Evolutionary conservation across 2,888 invertebrate genomes (phyloP), one percentile per base, ranked within the genome.

Genomic region (Drosophila fulvimacula): DNA sequence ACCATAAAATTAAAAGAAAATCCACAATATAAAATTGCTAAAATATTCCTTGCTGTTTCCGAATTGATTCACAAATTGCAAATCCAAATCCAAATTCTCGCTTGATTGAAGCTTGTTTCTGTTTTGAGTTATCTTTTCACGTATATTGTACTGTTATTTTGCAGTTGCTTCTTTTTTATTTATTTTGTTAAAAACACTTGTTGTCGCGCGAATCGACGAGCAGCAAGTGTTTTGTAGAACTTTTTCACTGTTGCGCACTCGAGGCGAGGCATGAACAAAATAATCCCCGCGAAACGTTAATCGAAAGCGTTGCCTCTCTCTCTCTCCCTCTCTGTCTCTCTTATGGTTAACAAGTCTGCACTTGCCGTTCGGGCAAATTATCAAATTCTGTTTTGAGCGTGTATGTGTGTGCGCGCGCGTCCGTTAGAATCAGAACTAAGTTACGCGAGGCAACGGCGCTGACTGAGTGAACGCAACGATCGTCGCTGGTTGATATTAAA

Each of bases 381-480:
- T 53, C 68, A 73, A 70, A 67, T 53, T 24, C 34, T 42, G n/a
- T 62, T 59, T 32, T 36, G 51, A 51, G 21, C 36, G 32, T 46
- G 6, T 30, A 9, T 15, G 5, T 48, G 24, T 27, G 39, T 27
- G 38, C n/a, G 62, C 24, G 38, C n/a, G 62, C 24, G 67, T 39
- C 69, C 82, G 88, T 89, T 89, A 87, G 87, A 81, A 61, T 64
- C 62, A 68, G 78, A 81, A 73, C 65, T 41, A 69, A 59, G 76
- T 65, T 65, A 53, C 76, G 65, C 81, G 62, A 80, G 36, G 59
- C 73, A 57, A 44, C 60, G 44, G 48, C 70, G 58, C 41, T 52
- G 51, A 77, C 81, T 79, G 73, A 78, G 61, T 75, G 64, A 56
- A 53, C 65, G 58, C 36, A 53, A 56, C 60, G 62, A 68, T 73